Evolutionary conservation across 2,888 invertebrate genomes (phyloP).

Genomic region (Xylota sylvarum): DNA sequence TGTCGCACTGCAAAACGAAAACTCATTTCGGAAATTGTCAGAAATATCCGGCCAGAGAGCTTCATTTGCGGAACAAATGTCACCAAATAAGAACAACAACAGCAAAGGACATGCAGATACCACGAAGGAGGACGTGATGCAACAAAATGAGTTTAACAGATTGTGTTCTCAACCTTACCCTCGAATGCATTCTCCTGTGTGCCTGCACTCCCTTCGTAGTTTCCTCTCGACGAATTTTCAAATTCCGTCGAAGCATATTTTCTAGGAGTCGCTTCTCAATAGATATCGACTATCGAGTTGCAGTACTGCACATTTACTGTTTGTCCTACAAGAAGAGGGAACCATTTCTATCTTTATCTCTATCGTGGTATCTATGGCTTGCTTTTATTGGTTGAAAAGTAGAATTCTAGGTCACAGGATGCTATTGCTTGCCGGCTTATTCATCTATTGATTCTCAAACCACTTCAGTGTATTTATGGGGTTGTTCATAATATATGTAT

Average conservation of each 20-base stretch:
- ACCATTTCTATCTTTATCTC: neutral
- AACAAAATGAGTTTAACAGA: conserved; percentile 36
- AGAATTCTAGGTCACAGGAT: neutral
- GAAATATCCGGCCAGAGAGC: conserved; percentile 16
- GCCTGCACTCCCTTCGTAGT: neutral
- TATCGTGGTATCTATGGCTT: neutral
- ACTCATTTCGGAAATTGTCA: conserved; percentile 42
- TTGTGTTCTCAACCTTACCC: neutral
- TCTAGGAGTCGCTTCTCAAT: neutral
- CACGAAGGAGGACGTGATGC: conserved; percentile 4
- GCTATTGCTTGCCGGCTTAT: neutral
- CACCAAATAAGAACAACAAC: neutral
- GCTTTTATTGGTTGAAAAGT: neutral
- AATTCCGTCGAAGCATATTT: conserved; percentile 5
- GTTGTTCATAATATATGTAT: too few relatives aligned
- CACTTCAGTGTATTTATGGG: neutral
- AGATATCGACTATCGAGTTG: neutral
- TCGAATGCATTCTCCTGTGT: neutral
- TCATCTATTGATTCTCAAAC: conserved; percentile 28
- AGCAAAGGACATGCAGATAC: conserved; percentile 16
- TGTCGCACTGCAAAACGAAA: conserved; percentile 13
- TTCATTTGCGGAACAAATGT: conserved; percentile 17
- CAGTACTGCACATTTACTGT: conserved; percentile 1
- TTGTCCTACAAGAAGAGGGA: neutral
- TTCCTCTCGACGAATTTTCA: neutral